These are phyloP conservation scores for Micropoecilia bifurca DNA, from an alignment of 2,797 vertebrate genomes.

Conservation along the genomic window DNA sequence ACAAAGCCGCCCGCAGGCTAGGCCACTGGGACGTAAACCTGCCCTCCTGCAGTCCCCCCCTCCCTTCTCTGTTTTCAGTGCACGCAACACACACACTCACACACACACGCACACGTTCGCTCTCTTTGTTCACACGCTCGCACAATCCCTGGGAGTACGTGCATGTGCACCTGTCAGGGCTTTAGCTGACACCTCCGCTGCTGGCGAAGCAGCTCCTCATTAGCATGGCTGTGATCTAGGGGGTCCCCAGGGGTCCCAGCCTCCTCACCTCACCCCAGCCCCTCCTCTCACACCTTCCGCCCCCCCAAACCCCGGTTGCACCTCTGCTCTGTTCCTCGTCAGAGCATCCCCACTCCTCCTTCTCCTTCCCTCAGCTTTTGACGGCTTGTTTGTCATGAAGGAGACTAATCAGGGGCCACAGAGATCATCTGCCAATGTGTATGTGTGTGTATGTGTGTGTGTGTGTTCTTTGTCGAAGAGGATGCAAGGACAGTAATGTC, in stretches of 20 bases:
- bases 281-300: not conserved
- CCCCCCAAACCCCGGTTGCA: slow-evolving; percentile 7
- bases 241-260: slow-evolving; percentile 81
- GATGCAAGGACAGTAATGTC: slow-evolving; percentile 24
- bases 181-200: slow-evolving; percentile 86
- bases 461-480: slow-evolving; percentile 4
- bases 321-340: slow-evolving; percentile 57
- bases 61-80: slow-evolving; percentile 12
- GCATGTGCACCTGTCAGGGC: slow-evolving; percentile 84
- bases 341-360: slow-evolving; percentile 49
- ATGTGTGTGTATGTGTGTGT: not conserved
- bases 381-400: slow-evolving; percentile 81
- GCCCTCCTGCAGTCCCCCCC: slow-evolving; percentile 59
- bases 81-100: slow-evolving; percentile 31
- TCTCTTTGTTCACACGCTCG: slow-evolving; percentile 7
- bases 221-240: slow-evolving; percentile 87
- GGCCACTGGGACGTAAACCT: slow-evolving; percentile 77
- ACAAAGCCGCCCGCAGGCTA: slow-evolving; percentile 81
- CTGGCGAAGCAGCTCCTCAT: slow-evolving; percentile 85
- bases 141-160: slow-evolving; percentile 53
- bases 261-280: slow-evolving; percentile 71
- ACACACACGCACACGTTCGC: slow-evolving; percentile 34
- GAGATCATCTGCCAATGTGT: slow-evolving; percentile 48
- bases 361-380: slow-evolving; percentile 66
- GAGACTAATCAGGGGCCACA: slow-evolving; percentile 75